Conservation (phyloP, 2,113 vertebrate genomes). For the Campylomormyrus tamandua region DNA sequence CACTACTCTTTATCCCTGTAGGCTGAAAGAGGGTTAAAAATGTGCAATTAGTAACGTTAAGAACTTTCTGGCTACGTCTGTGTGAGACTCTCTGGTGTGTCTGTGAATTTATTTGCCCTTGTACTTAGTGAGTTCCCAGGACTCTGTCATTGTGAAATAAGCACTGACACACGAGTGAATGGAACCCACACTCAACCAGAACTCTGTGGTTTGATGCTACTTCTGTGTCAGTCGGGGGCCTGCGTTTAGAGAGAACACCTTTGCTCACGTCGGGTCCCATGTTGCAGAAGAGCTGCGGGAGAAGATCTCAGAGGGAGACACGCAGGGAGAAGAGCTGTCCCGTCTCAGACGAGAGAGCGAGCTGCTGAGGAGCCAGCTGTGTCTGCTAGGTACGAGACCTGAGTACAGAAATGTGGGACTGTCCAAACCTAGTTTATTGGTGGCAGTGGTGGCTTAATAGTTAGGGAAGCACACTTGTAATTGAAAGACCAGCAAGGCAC, state of each 20-base stretch:
- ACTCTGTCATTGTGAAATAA: background rate
- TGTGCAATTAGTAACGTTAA: background rate
- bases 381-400: slow-evolving; percentile 55
- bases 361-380: slow-evolving; percentile 62
- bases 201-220: background rate
- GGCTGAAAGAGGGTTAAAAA: background rate
- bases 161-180: background rate
- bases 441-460: too few relatives aligned
- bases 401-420: background rate
- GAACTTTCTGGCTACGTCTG: background rate
- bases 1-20: background rate
- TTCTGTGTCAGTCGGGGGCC: background rate
- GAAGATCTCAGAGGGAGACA: slow-evolving; percentile 70
- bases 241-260: background rate
- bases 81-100: background rate
- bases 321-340: slow-evolving; percentile 74
- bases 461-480: too few relatives aligned
- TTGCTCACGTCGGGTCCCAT: slow-evolving; percentile 1
- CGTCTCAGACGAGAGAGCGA: slow-evolving; percentile 73
- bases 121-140: background rate
- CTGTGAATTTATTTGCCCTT: background rate
- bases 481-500: too few relatives aligned
- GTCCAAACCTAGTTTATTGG: background rate
- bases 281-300: slow-evolving; percentile 69
- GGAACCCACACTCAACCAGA: background rate